Evolutionary conservation across 2,888 invertebrate genomes (phyloP), one percentile per base, ranked within the genome.

Genomic region (Lasioglossum malachurum): DNA sequence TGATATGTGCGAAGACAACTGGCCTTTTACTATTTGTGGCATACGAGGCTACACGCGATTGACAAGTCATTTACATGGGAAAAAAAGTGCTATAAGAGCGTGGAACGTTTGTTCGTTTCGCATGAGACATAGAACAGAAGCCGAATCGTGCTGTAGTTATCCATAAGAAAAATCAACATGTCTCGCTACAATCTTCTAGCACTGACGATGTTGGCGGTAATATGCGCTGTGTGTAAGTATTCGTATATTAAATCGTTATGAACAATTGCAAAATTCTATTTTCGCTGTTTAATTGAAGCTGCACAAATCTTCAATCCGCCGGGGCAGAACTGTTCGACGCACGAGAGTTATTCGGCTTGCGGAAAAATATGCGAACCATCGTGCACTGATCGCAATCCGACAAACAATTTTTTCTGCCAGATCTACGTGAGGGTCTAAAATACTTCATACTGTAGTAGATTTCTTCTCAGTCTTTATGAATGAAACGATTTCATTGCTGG

Each of bases 271-370:
- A 23, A 23, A 23, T 53, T 23, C 53, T 23, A 23, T 23, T 53
- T 1, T 8, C 23, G 10, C 12, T n/a, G 60, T 27, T 16, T 4
- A 27, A 27, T 64, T 31, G 31, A 31, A 64, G 60, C 1, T 16
- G 60, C 60, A 16, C 31, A 64, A 64, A 0, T 0, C 57, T 4
- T 0, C 27, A 5, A 14, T 16, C 16, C 27, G 14, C n/a, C 14
- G 60, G 0, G 0, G 3, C 7, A 27, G 1, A 46, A 72, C 1
- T 72, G 72, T 27, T 1, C 44, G 7, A 0, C 23, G 27, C 19
- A 46, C 44, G 44, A 46, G 38, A 44, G 0, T 8, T 41, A 7
- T 7, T 14, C 44, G 5, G 0, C 0, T 3, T 72, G 72, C 8
- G 72, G 72, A 14, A 8, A 0, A 1, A 1, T 8, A 0, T 46